These are phyloP conservation scores for Sylvicola cinctus DNA, from an alignment of 2,888 invertebrate genomes.

Conservation along the genomic window DNA sequence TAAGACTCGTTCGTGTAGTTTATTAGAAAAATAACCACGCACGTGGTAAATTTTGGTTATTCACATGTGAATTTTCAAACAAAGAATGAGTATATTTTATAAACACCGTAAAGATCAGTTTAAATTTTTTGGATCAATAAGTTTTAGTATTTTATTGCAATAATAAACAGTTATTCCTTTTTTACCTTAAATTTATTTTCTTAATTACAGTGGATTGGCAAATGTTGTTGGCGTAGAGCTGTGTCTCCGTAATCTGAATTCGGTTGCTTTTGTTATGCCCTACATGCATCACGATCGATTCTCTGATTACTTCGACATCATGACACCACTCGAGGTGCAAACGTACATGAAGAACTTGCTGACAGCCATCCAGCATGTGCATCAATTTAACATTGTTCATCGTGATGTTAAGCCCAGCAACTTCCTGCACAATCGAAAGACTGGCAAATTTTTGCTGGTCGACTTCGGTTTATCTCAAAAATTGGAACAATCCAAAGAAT, in stretches of 20 bases:
- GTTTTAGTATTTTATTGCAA: too few species aligned
- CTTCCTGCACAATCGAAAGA: constrained; percentile 62
- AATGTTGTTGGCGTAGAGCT: constrained; percentile 65
- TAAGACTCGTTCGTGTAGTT: too few species aligned
- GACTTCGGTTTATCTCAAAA: constrained; percentile 76
- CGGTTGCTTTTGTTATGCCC: constrained; percentile 77
- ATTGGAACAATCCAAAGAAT: neutral
- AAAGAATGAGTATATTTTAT: too few species aligned
- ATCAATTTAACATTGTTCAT: constrained; percentile 68
- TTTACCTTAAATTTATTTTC: too few species aligned
- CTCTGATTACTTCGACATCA: constrained; percentile 52
- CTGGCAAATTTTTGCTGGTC: constrained; percentile 52
- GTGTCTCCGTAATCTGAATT: constrained; percentile 54
- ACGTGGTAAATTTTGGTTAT: too few species aligned
- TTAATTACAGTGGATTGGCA: constrained; percentile 40
- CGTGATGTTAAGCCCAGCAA: constrained; percentile 83
- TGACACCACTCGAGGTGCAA: constrained; percentile 47
- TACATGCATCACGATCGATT: constrained; percentile 63
- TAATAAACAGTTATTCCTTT: too few species aligned
- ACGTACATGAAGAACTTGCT: constrained; percentile 65
- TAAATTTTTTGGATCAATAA: too few species aligned
- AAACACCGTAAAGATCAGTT: too few species aligned
- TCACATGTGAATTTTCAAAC: too few species aligned
- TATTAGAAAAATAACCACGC: too few species aligned
- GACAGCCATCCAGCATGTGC: constrained; percentile 56